Base-by-base conservation (phyloP, 1,140 invertebrate species). In the Ceratosolen solmsi region DNA sequence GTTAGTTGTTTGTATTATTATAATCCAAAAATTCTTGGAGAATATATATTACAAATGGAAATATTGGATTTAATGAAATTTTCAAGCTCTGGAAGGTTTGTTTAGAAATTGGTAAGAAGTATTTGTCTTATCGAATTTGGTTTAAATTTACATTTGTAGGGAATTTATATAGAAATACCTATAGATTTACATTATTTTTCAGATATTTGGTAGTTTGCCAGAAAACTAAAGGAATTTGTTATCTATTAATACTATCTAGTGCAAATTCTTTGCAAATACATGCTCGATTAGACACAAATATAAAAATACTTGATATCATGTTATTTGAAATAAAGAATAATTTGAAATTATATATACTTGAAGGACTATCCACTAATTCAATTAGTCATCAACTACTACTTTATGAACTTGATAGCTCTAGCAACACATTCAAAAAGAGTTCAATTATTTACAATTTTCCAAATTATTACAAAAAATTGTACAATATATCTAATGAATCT, bases 51-150 rank as follows among this genome's bases (percentile, higher is more conserved):
- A 7, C 88, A 91, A 22, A 63, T 13, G 0, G 81, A 75, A 0
- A 51, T 76, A 2, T 70, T 91, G 49, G 87, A 91, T 84, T 25
- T 91, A 0, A 68, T 91, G 13, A 91, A 88, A 70, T 89, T 91
- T 78, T 90, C 89, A 1, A 76, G 83, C 0, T 86, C 86, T 71
- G 90, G 90, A 71, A 89, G 84, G 88, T 89, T 78, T 74, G 85
- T 78, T 68, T 73, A 77, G 56, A 46, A 76, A 73, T 81, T 46
- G 79, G 78, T 75, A 82, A 82, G 74, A 82, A 68, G 70, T 73
- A 49, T 82, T 82, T 73, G 30, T 79, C 72, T 54, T 68, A 63
- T 68, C 68, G 36, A 58, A 83, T 70, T 51, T 25, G 4, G 27
- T 70, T 51, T 7, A 41, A 2, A 70, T 9, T 46, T 33, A 51